These are phyloP conservation scores for Sesamia inferens DNA, from an alignment of 2,888 invertebrate genomes.

Conservation along the genomic window DNA sequence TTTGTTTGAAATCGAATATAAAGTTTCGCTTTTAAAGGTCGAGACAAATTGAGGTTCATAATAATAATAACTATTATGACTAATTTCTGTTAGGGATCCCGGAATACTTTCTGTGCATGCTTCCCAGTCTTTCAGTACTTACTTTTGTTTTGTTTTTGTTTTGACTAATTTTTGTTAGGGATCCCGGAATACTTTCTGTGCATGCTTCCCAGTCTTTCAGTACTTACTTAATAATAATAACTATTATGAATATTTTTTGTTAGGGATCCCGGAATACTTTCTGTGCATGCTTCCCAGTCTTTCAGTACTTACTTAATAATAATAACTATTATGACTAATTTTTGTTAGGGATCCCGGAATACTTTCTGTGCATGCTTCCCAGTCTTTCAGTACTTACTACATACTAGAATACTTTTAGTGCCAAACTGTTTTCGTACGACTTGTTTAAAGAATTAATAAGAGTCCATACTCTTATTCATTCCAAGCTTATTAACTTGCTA, in stretches of 20 bases:
- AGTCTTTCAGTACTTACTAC: neutral
- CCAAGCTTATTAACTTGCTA: no score
- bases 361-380: no score
- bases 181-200: conserved; percentile 8
- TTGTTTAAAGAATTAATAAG: no score
- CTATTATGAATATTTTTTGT: conserved; percentile 46
- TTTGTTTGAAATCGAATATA: conserved; percentile 74
- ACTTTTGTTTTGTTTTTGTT: no score
- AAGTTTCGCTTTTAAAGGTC: conserved; percentile 84
- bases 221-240: neutral
- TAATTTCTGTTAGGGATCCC: conserved; percentile 33
- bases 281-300: no score
- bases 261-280: conserved; percentile 14
- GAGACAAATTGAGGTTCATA: conserved; percentile 49
- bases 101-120: conserved; percentile 12
- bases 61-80: conserved; percentile 12
- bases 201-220: no score
- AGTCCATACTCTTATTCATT: no score
- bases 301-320: neutral
- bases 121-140: neutral
- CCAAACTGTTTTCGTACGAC: no score
- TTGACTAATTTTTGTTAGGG: conserved; percentile 42
- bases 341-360: conserved; percentile 24
- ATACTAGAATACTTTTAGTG: no score
- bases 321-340: conserved; percentile 40